Base-by-base conservation (phyloP, 2,888 invertebrate genomes). In the Rosalia funebris region DNA sequence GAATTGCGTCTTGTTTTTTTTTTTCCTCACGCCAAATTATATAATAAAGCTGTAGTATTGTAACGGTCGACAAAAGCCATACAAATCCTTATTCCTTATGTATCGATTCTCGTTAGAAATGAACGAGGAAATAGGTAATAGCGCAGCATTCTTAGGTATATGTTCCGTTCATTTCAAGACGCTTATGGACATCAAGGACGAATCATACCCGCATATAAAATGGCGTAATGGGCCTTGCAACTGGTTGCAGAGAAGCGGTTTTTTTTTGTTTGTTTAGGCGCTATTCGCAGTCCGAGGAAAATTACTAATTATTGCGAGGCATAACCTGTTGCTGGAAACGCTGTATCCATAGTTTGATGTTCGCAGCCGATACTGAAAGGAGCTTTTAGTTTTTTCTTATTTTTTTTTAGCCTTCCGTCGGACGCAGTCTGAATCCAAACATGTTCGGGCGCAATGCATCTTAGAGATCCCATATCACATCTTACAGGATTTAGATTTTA, bases 111-210 rank as follows among this genome's bases (percentile, higher is more conserved):
- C 7, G 25, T 25, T 25, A 25, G 25, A 25, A 25, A 25, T 7
- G 3, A 25, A 25, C 25, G 25, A 25, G 7, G 25, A 25, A 25
- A 25, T 3, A 25, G n/a, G 11, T 20, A 50, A 50, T 42, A 17
- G n/a, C 12, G 25, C 47, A 41, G 25, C 39, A 53, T 58, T 58
- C 57, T 58, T 48, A 31, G 3, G 34, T n/a, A 34, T 7, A 25
- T 25, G 7, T 7, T 25, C 57, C 34, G 42, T 45, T 54, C 15
- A 31, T 59, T 47, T 36, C 16, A 37, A 36, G 34, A 41, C 47
- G 14, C 54, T 16, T 14, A 36, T 25, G 46, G 42, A 25, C 32
- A 57, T 19, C 57, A 34, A 57, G 48, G 48, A 48, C 42, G 57
- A 17, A 42, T 11, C 19, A n/a, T 2, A 11, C 31, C 39, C 32